Percentiles rank a stretch among this genome's conserved stretches.
Evolutionary conservation across 2,113 vertebrate genomes (phyloP).

Genomic region (Tragelaphus buxtoni): DNA sequence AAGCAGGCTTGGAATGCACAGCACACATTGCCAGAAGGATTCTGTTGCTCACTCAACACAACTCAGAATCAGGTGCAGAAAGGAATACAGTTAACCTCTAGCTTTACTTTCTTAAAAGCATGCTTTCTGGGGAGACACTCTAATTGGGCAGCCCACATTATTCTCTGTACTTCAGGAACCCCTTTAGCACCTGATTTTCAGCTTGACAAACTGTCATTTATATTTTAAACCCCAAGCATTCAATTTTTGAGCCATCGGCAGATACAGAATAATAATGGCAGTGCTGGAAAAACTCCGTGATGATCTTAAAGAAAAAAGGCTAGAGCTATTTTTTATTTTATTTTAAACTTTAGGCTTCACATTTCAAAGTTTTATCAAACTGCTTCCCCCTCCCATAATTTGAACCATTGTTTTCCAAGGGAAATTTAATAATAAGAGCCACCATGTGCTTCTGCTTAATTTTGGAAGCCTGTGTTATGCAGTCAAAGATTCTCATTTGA

Average conservation of each 20-base stretch:
- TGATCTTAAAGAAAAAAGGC: not conserved
- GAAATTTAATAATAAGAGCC: slow-evolving; percentile 74
- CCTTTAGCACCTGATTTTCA: slow-evolving; percentile 52
- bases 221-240: slow-evolving; percentile 48
- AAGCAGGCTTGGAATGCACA: not conserved
- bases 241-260: slow-evolving; percentile 33
- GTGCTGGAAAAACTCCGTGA: not conserved
- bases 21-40: not conserved
- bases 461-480: slow-evolving; percentile 71
- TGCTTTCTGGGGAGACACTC: not conserved
- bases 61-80: not conserved
- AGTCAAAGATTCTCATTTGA: slow-evolving; percentile 76
- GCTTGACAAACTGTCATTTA: slow-evolving; percentile 41
- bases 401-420: slow-evolving; percentile 75
- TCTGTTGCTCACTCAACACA: not conserved
- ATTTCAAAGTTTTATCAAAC: slow-evolving; percentile 74
- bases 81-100: not conserved
- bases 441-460: slow-evolving; percentile 77
- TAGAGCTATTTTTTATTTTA: not conserved
- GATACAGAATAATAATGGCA: slow-evolving; percentile 43
- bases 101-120: slow-evolving; percentile 11
- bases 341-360: slow-evolving; percentile 60
- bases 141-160: not conserved
- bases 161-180: slow-evolving; percentile 18
- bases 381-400: slow-evolving; percentile 34